Conservation (phyloP, 2,888 invertebrate species). For the Agrilus biguttatus region DNA sequence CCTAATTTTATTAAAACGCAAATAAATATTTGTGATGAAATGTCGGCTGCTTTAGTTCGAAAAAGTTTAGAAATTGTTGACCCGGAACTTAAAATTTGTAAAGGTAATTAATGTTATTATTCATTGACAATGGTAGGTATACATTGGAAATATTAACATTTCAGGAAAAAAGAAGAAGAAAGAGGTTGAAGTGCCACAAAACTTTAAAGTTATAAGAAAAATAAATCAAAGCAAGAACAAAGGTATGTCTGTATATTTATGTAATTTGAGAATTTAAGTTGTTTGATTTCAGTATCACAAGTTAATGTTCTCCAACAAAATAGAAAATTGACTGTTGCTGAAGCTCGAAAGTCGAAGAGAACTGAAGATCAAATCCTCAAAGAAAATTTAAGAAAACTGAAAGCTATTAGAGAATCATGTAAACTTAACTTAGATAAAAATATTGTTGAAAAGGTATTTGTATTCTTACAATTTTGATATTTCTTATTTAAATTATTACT, state of each 20-base stretch:
- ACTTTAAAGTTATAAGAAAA: constrained; percentile 17
- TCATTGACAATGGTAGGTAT: background rate
- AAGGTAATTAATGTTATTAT: constrained; percentile 5
- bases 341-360: constrained; percentile 21
- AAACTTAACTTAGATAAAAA: constrained; percentile 21
- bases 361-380: constrained; percentile 21
- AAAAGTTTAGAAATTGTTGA: constrained; percentile 25
- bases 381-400: constrained; percentile 23
- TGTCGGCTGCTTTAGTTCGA: constrained; percentile 25
- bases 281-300: background rate
- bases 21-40: constrained; percentile 8
- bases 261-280: background rate
- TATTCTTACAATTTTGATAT: background rate
- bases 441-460: constrained; percentile 15
- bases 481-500: constrained; percentile 1
- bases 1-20: too few species aligned
- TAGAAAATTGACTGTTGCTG: constrained; percentile 22
- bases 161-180: constrained; percentile 13
- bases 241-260: constrained; percentile 10
- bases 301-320: constrained; percentile 1
- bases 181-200: constrained; percentile 17
- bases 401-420: constrained; percentile 20
- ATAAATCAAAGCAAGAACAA: constrained; percentile 15
- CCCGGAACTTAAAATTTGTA: constrained; percentile 12
- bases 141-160: background rate